Conservation (phyloP, 2,113 vertebrate genomes). For the Eonycteris spelaea region DNA sequence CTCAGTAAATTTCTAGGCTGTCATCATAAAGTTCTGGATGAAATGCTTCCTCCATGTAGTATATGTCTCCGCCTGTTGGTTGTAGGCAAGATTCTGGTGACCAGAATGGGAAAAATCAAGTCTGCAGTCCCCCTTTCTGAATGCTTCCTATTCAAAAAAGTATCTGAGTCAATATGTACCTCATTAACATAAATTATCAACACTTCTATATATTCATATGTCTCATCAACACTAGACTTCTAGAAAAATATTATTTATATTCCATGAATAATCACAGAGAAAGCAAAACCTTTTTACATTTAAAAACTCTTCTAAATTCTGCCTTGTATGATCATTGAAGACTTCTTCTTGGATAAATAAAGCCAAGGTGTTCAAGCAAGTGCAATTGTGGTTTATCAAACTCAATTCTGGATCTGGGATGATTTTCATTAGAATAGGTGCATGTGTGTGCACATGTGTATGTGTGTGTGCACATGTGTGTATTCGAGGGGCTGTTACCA, state of each 20-base stretch:
- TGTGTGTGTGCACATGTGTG: background rate
- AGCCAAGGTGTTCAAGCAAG: background rate
- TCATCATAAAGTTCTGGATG: background rate
- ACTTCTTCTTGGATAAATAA: background rate
- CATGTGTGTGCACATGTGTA: background rate
- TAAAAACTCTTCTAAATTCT: background rate
- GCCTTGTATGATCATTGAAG: background rate
- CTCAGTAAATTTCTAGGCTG: background rate
- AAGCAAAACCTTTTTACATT: background rate
- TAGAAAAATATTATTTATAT: background rate
- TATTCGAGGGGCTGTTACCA: background rate
- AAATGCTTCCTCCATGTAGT: background rate
- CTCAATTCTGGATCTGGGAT: background rate
- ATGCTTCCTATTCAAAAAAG: background rate
- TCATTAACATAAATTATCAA: background rate
- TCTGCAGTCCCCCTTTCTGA: background rate
- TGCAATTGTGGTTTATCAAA: background rate
- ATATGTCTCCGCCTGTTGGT: background rate
- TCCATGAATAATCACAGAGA: conserved; percentile 17
- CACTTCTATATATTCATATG: background rate
- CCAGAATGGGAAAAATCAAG: background rate
- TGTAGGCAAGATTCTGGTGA: conserved; percentile 11
- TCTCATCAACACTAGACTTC: background rate
- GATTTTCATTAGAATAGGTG: background rate
- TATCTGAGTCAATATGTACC: background rate